Percentiles rank a stretch among this genome's conserved stretches.
These are phyloP conservation scores for Andrena marginata DNA, from an alignment of 2,888 invertebrate genomes.

Conservation along the genomic window DNA sequence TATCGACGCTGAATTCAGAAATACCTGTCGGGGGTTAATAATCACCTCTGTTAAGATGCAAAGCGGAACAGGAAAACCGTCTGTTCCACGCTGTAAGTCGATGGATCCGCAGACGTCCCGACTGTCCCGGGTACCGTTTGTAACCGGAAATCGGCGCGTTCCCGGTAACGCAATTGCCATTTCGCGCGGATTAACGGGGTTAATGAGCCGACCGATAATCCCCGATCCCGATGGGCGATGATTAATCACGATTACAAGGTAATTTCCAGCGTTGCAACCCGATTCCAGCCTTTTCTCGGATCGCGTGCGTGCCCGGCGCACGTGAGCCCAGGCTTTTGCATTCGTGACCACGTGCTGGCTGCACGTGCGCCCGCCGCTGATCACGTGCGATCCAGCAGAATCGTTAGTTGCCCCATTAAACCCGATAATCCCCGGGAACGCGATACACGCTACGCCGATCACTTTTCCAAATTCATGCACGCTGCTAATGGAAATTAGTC, in stretches of 20 bases:
- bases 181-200: not conserved
- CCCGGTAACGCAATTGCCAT: constrained; percentile 11
- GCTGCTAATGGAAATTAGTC: not conserved
- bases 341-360: constrained; percentile 48
- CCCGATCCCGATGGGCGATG: constrained; percentile 23
- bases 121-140: not conserved
- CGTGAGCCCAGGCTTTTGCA: constrained; percentile 48
- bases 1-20: too few species aligned
- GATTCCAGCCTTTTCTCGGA: constrained; percentile 21
- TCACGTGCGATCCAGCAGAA: constrained; percentile 56
- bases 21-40: too few species aligned
- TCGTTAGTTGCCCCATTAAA: constrained; percentile 52
- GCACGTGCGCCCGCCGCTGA: constrained; percentile 50
- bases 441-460: not conserved
- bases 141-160: not conserved
- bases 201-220: constrained; percentile 40
- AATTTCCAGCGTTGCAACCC: constrained; percentile 35
- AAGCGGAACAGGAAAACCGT: not conserved
- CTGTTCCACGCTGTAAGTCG: not conserved
- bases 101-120: not conserved
- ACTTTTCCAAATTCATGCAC: not conserved
- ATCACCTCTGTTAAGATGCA: not conserved
- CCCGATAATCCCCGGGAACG: constrained; percentile 23
- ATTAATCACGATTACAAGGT: constrained; percentile 50
- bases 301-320: constrained; percentile 37